phyloP scores from a whole-genome alignment of 2,888 invertebrate species.

The Amorpha juglandis region DNA sequence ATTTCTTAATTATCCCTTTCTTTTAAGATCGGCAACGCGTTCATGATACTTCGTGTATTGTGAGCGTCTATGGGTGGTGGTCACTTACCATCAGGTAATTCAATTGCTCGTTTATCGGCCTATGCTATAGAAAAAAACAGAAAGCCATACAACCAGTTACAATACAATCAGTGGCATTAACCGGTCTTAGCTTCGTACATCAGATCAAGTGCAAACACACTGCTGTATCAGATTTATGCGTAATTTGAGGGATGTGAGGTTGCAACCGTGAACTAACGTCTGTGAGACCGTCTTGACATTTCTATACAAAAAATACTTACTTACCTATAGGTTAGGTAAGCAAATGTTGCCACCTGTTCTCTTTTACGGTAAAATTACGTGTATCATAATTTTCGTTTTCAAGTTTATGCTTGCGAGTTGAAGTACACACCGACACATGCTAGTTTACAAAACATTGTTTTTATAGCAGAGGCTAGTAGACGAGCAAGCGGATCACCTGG shows the following conservation, averaged over 20 bases:
- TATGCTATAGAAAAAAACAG: too few species aligned
- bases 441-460: neutral
- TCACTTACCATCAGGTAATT: too few species aligned
- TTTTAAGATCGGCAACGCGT: too few species aligned
- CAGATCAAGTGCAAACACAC: slow-evolving; percentile 4
- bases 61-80: too few species aligned
- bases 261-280: neutral
- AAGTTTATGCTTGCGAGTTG: neutral
- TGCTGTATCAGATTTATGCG: neutral
- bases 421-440: too few species aligned
- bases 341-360: neutral
- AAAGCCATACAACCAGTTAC: neutral
- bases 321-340: neutral
- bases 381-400: neutral
- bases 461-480: too few species aligned
- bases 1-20: too few species aligned
- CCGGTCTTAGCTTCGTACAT: neutral
- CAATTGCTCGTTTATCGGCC: too few species aligned
- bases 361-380: neutral
- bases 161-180: slow-evolving; percentile 6
- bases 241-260: slow-evolving; percentile 16
- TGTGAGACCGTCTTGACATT: slow-evolving; percentile 14
- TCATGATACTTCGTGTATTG: too few species aligned
- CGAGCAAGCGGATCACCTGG: too few species aligned
- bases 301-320: neutral